Conservation (phyloP, 2,113 vertebrate genomes). For the Cyprinus carpio region DNA sequence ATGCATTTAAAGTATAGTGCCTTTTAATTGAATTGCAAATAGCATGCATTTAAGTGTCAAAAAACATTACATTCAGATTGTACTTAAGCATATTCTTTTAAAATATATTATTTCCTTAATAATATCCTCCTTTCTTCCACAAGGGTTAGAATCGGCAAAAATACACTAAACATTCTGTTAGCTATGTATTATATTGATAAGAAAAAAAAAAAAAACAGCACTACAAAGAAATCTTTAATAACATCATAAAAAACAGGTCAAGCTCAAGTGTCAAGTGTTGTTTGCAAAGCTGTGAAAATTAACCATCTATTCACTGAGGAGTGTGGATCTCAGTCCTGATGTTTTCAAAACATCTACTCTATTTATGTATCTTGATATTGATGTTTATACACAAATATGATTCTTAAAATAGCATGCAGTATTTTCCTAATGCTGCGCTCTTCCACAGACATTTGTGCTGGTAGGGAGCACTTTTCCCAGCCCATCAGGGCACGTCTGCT, state of each 20-base stretch:
- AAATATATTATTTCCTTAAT: no score
- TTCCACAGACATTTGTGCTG: not conserved
- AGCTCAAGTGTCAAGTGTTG: not conserved
- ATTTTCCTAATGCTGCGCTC: not conserved
- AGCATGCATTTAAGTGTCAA: no score
- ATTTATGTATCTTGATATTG: not conserved
- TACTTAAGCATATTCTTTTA: no score
- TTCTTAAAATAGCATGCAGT: not conserved
- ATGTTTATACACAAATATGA: not conserved
- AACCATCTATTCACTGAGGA: not conserved
- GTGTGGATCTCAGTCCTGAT: not conserved
- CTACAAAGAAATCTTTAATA: not conserved
- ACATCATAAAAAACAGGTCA: not conserved
- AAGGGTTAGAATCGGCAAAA: no score
- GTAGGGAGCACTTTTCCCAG: slow-evolving; percentile 42
- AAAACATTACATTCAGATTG: no score
- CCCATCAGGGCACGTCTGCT: slow-evolving; percentile 61
- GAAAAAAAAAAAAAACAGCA: not conserved
- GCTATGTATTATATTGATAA: not conserved
- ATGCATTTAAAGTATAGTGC: no score
- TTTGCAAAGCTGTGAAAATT: not conserved
- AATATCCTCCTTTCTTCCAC: no score
- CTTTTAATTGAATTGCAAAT: no score
- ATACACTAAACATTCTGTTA: not conserved
- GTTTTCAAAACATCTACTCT: not conserved